A percentile compares a stretch with the other conserved stretches of the same genome.
These are phyloP conservation scores for Neoitamus cyanurus DNA, from an alignment of 2,888 invertebrate genomes.

Conservation along the genomic window DNA sequence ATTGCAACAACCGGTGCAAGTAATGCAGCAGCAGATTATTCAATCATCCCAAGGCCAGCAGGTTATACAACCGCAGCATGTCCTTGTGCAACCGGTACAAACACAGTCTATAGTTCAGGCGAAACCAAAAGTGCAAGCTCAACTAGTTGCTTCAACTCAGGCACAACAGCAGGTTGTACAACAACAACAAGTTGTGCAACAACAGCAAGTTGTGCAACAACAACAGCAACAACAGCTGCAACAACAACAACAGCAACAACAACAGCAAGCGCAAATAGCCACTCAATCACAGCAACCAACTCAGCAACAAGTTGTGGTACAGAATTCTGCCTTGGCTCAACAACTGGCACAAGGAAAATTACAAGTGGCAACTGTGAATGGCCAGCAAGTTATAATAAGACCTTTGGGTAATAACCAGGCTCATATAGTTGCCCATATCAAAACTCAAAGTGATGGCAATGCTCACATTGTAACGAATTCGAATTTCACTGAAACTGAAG, in stretches of 20 bases:
- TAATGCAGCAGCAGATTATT: slow-evolving; percentile 60
- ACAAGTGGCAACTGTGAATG: slow-evolving; percentile 85
- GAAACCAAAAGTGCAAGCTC: slow-evolving; percentile 58
- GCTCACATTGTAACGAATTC: slow-evolving; percentile 64
- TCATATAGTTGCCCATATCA: slow-evolving; percentile 80
- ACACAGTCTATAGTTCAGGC: slow-evolving; percentile 50
- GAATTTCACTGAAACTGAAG: slow-evolving; percentile 55
- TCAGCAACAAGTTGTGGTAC: slow-evolving; percentile 77
- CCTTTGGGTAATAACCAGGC: slow-evolving; percentile 82
- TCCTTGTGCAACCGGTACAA: slow-evolving; percentile 47
- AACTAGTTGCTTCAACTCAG: slow-evolving; percentile 57
- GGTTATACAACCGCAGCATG: slow-evolving; percentile 49
- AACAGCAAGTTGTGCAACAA: slow-evolving; percentile 53
- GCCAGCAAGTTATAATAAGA: slow-evolving; percentile 85
- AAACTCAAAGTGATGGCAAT: slow-evolving; percentile 69
- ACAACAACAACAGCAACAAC: slow-evolving; percentile 62
- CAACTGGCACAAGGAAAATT: slow-evolving; percentile 86
- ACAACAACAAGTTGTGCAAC: slow-evolving; percentile 52
- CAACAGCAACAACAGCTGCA: slow-evolving; percentile 54
- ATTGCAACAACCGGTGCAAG: slow-evolving; percentile 57
- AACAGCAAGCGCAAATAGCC: slow-evolving; percentile 59
- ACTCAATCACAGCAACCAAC: slow-evolving; percentile 58
- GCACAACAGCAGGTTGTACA: slow-evolving; percentile 56
- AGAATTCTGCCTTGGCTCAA: slow-evolving; percentile 80
- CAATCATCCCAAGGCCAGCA: slow-evolving; percentile 56